Conservation (phyloP, 2,113 vertebrate genomes). For the Sus scrofa region DNA sequence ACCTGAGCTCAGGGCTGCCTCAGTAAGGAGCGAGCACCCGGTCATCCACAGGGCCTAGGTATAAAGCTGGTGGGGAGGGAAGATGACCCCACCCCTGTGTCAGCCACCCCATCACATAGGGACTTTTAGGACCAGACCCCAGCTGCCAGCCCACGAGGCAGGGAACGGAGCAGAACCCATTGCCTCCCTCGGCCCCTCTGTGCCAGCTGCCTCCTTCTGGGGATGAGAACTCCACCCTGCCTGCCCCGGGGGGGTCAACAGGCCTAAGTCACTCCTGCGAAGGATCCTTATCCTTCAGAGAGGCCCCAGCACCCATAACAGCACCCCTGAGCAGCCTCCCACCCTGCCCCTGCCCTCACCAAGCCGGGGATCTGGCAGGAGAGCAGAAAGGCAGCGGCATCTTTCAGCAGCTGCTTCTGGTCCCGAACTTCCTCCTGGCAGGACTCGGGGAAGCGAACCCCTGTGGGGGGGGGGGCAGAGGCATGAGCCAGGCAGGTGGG, state of each 20-base stretch:
- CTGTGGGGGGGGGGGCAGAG: constrained; percentile 82
- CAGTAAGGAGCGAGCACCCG: background rate
- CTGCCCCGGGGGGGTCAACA: background rate
- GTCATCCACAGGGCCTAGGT: background rate
- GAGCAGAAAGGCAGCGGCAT: constrained; percentile 95
- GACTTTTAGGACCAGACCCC: background rate
- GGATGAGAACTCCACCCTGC: background rate
- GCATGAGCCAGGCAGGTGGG: background rate
- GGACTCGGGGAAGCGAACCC: constrained; percentile 95
- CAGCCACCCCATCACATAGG: background rate
- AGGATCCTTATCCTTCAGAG: background rate
- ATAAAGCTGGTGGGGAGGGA: background rate
- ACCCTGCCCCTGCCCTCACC: constrained; percentile 91
- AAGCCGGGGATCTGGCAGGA: constrained; percentile 97
- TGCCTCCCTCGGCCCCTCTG: background rate
- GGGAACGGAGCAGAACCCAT: background rate
- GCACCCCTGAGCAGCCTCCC: fast-evolving
- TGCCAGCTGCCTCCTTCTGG: fast-evolving
- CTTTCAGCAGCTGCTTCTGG: constrained; percentile 98
- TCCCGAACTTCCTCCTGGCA: constrained; percentile 94
- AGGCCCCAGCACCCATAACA: background rate
- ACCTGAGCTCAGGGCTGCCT: background rate
- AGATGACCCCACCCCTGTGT: background rate
- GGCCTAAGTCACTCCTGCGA: background rate
- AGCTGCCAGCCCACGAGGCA: background rate